phyloP scores from a whole-genome alignment of 2,888 invertebrate genomes.

The Petrophora chlorosata region DNA sequence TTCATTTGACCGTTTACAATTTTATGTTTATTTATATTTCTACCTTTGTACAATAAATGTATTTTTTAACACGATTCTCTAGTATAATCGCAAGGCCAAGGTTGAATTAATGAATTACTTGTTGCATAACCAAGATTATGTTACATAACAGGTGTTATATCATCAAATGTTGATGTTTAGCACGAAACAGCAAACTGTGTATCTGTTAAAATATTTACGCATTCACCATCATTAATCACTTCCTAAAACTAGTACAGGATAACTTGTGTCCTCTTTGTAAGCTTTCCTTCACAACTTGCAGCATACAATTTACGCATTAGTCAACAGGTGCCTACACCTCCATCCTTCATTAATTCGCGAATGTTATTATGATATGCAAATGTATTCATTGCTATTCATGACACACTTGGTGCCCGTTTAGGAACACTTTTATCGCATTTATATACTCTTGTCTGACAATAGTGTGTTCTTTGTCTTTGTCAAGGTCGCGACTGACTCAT shows the following conservation, averaged over 20 bases:
- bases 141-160: slow-evolving; percentile 2
- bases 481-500: slow-evolving; percentile 65
- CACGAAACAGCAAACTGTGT: too few species aligned
- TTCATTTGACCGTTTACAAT: slow-evolving; percentile 15
- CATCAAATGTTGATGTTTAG: too few species aligned
- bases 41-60: slow-evolving; percentile 2
- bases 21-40: slow-evolving; percentile 14
- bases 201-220: too few species aligned
- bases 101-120: slow-evolving; percentile 12
- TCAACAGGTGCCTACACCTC: slow-evolving; percentile 19
- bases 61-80: slow-evolving; percentile 7
- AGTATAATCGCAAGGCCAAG: slow-evolving; percentile 17
- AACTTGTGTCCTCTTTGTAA: too few species aligned
- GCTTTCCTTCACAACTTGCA: neutral
- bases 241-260: too few species aligned
- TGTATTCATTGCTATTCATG: slow-evolving; percentile 51
- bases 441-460: slow-evolving; percentile 59
- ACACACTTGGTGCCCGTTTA: slow-evolving; percentile 59
- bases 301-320: slow-evolving; percentile 8
- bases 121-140: slow-evolving; percentile 16
- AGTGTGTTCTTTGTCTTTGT: slow-evolving; percentile 72
- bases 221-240: too few species aligned
- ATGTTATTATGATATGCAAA: slow-evolving; percentile 46
- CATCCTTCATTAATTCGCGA: slow-evolving; percentile 55
- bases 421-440: slow-evolving; percentile 69